Percentiles rank a stretch among this genome's conserved stretches.
Conservation (phyloP, 1,140 invertebrate genomes). For the Drosophila ohnishii region DNA sequence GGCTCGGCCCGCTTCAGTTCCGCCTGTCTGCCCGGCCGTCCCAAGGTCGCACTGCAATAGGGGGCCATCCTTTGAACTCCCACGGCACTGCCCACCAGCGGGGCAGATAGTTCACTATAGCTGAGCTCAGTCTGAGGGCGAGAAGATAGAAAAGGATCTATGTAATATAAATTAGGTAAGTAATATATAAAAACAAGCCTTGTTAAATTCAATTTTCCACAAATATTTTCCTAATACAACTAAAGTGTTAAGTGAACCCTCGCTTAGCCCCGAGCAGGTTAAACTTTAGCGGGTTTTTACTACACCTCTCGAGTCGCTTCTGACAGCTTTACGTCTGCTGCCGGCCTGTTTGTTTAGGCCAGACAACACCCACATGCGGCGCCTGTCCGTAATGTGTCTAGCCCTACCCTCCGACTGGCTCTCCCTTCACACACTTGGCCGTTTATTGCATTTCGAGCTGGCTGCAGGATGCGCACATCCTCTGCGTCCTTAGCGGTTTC, state of each 20-base stretch:
- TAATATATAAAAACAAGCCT: not conserved
- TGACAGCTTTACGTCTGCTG: slow-evolving; percentile 33
- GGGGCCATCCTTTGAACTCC: slow-evolving; percentile 83
- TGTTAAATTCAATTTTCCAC: not conserved
- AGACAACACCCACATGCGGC: slow-evolving; percentile 47
- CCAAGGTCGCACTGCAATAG: slow-evolving; percentile 84
- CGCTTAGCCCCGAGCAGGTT: slow-evolving; percentile 3
- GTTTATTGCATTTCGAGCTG: slow-evolving; percentile 76
- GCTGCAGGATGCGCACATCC: slow-evolving; percentile 54
- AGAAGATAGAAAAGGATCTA: not conserved
- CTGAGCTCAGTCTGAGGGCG: slow-evolving; percentile 84
- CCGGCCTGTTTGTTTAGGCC: slow-evolving; percentile 40
- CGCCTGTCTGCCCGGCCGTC: slow-evolving; percentile 82
- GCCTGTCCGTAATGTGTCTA: slow-evolving; percentile 77
- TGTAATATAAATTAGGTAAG: not conserved
- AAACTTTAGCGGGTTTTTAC: slow-evolving; percentile 19
- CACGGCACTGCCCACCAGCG: slow-evolving; percentile 59
- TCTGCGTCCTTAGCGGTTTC: slow-evolving; percentile 60
- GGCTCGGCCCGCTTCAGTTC: slow-evolving; percentile 84
- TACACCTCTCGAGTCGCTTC: slow-evolving; percentile 4
- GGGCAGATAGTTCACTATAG: slow-evolving; percentile 85
- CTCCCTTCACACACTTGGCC: slow-evolving; percentile 57
- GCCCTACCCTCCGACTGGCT: not conserved
- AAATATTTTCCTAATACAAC: not conserved
- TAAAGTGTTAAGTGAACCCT: slow-evolving; percentile 1